phyloP scores from a whole-genome alignment of 1,140 invertebrate species.

The Pogonomyrmex barbatus region DNA sequence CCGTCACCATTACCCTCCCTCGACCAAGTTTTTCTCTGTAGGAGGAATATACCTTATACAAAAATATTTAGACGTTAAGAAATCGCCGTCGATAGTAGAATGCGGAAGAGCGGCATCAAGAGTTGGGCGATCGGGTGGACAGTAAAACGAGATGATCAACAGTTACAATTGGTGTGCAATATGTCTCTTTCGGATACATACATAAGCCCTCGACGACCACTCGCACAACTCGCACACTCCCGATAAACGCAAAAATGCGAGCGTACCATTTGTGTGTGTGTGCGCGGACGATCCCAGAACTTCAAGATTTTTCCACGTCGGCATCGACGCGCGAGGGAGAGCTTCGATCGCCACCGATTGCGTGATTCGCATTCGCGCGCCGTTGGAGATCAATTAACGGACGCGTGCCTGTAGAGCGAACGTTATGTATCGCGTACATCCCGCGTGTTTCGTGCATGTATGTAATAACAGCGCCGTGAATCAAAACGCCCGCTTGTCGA shows the following conservation, averaged over 20 bases:
- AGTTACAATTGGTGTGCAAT: not conserved
- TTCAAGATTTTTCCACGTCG: not conserved
- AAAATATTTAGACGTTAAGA: conserved; percentile 72
- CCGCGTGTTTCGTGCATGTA: not conserved
- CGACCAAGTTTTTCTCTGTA: conserved; percentile 89
- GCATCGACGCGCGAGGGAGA: not conserved
- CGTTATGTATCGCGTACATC: conserved; percentile 16
- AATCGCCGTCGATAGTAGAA: conserved; percentile 30
- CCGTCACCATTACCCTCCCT: conserved; percentile 89
- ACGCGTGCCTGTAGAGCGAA: not conserved
- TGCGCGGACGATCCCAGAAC: not conserved
- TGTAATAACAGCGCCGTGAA: not conserved
- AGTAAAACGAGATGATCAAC: conserved; percentile 1
- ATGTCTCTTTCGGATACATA: not conserved
- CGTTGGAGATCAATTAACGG: conserved; percentile 57
- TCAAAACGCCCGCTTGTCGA: not conserved
- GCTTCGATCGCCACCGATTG: conserved; percentile 33
- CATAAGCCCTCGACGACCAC: not conserved
- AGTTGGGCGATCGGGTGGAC: not conserved
- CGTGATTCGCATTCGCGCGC: conserved; percentile 46
- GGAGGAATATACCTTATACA: conserved; percentile 73
- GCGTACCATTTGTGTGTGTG: not conserved
- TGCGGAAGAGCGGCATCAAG: not conserved
- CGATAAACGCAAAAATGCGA: not conserved
- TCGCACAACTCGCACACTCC: not conserved